Evolutionary conservation across 2,797 vertebrate species (phyloP), one percentile per base, ranked within the genome.

Genomic region (Peromyscus melanophrys): DNA sequence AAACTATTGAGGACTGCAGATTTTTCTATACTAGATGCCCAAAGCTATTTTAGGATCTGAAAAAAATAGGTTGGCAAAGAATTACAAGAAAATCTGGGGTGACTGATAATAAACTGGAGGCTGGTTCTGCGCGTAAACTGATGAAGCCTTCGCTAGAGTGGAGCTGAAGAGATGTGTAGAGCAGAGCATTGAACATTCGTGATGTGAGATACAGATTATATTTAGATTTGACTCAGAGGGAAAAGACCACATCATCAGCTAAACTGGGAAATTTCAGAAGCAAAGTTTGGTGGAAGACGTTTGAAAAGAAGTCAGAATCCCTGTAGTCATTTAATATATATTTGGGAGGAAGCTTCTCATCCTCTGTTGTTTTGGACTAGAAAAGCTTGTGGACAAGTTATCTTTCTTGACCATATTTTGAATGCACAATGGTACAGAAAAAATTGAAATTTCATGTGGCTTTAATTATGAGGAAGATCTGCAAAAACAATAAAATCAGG

Each of bases 251-350:
- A 71, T 34, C 40, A 31, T 7, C 29, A 84, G 29, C 59, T 31
- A 84, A 34, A 34, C 6, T 67, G 67, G 9, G 43, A n/a, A 89
- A 92, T 71, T 92, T 97, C n/a, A 87, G 49, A 80, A 83, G 43
- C 75, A 86, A 59, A 63, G 31, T 90, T 94, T 59, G 43, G 21
- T 85, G 84, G 86, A 78, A 87, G 25, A 9, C 1, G 10, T 83
- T 69, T 76, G 82, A 84, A 75, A 69, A 57, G 31, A 31, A 69
- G 34, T 55, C 13, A 71, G 34, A 87, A 71, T 46, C 55, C 34
- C 17, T 55, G 17, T 84, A 80, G 87, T 14, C 37, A 40, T 49
- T 67, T 86, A 82, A 73, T 77, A 73, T 4, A 25, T 37, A 52
- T 78, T 75, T 78, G 71, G 23, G 87, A 55, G 29, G 25, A n/a